These are phyloP conservation scores for Caenorhabditis elegans DNA, from an alignment of 1,140 invertebrate species.

Conservation along the genomic window WBcel235 BX284606.5:9981001-9981500, in stretches of 20 bases:
- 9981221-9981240: slow-evolving; percentile 17
- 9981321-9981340: background rate
- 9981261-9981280: background rate
- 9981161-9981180: too few relatives aligned
- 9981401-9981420: background rate
- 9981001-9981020: too few relatives aligned
- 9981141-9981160: too few relatives aligned
- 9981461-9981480: slow-evolving; percentile 13
- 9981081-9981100: too few relatives aligned
- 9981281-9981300: too few relatives aligned
- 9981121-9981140: too few relatives aligned
- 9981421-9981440: slow-evolving; percentile 10
- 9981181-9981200: background rate
- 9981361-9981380: background rate
- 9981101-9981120: too few relatives aligned
- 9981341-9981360: background rate
- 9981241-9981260: background rate
- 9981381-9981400: slow-evolving; percentile 28
- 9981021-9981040: too few relatives aligned
- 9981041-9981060: too few relatives aligned
- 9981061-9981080: too few relatives aligned
- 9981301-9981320: too few relatives aligned
- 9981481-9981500: background rate
- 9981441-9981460: slow-evolving; percentile 10
- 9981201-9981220: background rate